Evolutionary conservation across 1,140 invertebrate genomes (phyloP), one percentile per base, ranked within the genome.

Genomic region (Drosophila watanabei): DNA sequence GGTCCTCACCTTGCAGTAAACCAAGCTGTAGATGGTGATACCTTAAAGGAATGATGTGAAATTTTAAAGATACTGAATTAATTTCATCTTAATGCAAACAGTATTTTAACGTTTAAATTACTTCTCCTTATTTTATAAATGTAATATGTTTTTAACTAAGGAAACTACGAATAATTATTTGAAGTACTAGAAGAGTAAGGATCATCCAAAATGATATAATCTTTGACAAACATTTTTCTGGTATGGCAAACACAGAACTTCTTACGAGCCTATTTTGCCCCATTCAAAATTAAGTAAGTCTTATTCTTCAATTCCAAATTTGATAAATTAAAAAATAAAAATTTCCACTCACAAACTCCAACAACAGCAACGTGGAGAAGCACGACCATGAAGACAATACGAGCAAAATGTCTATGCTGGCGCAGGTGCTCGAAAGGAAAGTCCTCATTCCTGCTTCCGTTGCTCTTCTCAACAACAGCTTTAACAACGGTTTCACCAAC

Each of bases 351-450:
- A 87, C 83, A 85, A 18, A 75, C 62, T 33, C 54, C 77, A n/a
- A 87, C 39, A 39, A 87, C 35, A 18, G 87, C 33, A 30, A 84
- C 35, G 28, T 87, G 84, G 14, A 87, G 24, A n/a, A 87, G 16
- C 9, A 87, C 39, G 5, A 66, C 77, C 41, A 75, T 62, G 6
- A 78, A 37, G 16, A 82, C 61, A 9, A 87, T 39, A 2, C 63
- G 79, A 18, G 52, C 51, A 28, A 59, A 45, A 49, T 80, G 52
- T 20, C 37, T 16, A 28, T 68, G 51, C 6, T 48, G 32, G 14
- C 14, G 30, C 11, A 65, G 13, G 7, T 77, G 24, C 20, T 76
- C 61, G 8, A 64, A 9, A 13, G 48, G 13, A 14, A 35, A 30
- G 14, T 30, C 37, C 11, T 9, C 6, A 11, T 13, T 9, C 28